Evolutionary conservation across 2,888 invertebrate genomes (phyloP), one percentile per base, ranked within the genome.

Genomic region (Stenodera caucasica): DNA sequence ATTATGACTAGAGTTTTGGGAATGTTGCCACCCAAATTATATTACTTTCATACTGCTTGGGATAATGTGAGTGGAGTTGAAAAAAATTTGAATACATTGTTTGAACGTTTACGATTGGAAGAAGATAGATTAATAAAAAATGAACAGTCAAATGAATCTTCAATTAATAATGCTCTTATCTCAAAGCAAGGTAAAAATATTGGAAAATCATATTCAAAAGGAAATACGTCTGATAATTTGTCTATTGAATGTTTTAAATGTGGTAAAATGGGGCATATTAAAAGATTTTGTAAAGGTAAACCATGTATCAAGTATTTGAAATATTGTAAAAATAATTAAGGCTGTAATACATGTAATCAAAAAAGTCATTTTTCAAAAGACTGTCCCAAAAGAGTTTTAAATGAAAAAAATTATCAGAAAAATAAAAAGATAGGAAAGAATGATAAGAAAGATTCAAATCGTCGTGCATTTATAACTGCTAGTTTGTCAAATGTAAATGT

Each of bases 11-110:
- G 50, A 18, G 21, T 50, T 7, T 50, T 50, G 12, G 8, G 8
- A 21, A 21, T 1, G 23, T 26, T 50, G 12, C 50, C 50, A 7
- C 1, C 21, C 2, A 50, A 50, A 26, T 50, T 50, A 21, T 21
- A 50, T 26, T 12, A 50, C 21, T 50, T 50, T 26, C 50, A 50
- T 26, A 23, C 50, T 8, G 50, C 50, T 26, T 50, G 50, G 26
- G 18, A 50, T n/a, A n/a, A n/a, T n/a, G 21, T 50, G 23, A 50
- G 50, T 50, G n/a, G n/a, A 18, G 29, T n/a, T 50, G 50, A 50
- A 50, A 12, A 6, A 12, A 12, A 50, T 26, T 21, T 21, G 12
- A 7, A 21, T 18, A 6, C n/a, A n/a, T n/a, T n/a, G n/a, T 50
- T 50, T 11, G 6, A 50, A 50, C 50, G 50, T 50, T n/a, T 50